Base-by-base conservation (phyloP, 2,797 vertebrate genomes). In the Hydrocynus forskahlii region DNA sequence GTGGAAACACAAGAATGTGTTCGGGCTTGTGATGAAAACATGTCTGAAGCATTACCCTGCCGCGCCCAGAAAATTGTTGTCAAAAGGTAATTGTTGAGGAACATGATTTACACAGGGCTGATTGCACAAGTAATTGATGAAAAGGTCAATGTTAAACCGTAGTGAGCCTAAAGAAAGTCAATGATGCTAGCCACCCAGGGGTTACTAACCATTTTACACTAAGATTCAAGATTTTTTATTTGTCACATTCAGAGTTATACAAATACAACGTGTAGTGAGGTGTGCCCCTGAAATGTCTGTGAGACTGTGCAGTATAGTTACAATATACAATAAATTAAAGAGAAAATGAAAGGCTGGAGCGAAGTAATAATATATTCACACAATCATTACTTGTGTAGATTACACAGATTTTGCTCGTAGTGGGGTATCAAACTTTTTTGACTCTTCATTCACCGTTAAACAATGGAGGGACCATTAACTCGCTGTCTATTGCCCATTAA, bases 61-160 rank as follows among this genome's bases (percentile, higher is more conserved):
- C 68, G 16, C 5, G 4, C 35, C 66, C 23, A 10, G 2, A 12
- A 50, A 50, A 50, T 12, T 7, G 6, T 19, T 77, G 48, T 67
- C 62, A 76, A 43, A 68, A 55, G 19, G 6, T 17, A 23, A 35
- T 60, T 25, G 38, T 69, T 71, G 10, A 21, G 19, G 29, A 54
- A 55, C 45, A 40, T 17, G 5, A 13, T 35, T 12, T 54, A n/a
- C 9, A 68, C 19, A 66, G 23, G 23, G 38, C 50, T 54, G 5
- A 52, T 55, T 54, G 14, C 13, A 62, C 23, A 79, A 79, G 57
- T 19, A 52, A n/a, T 12, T n/a, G 50, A 68, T 12, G 7, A 72
- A 13, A 72, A 17, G 6, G 8, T 43, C 12, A 69, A n/a, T 12
- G 45, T 19, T 50, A 16, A 52, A 25, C 21, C 12, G 1, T 48